These are phyloP conservation scores for Dinoponera quadriceps DNA, from an alignment of 1,140 invertebrate genomes.

Conservation along the genomic window DNA sequence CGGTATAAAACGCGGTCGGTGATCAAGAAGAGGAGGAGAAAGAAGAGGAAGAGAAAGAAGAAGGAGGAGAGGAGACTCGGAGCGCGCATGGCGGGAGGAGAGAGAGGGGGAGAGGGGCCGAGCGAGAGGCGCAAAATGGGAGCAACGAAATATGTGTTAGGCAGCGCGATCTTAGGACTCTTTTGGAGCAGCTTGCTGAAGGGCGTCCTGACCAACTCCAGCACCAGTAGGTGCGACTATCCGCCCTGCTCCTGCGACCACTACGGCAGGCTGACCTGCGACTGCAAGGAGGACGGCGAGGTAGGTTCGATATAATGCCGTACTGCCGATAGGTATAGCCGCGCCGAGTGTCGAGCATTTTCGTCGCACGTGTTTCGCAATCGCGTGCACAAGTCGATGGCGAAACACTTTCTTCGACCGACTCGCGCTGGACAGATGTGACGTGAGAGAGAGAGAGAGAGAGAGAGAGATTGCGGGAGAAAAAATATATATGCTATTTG, in stretches of 20 bases:
- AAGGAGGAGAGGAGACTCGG: not conserved
- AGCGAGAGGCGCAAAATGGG: conserved; percentile 77
- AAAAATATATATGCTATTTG: conserved; percentile 6
- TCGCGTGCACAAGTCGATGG: not conserved
- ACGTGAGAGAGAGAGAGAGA: not conserved
- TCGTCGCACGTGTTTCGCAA: conserved; percentile 11
- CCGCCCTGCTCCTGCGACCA: conserved; percentile 87
- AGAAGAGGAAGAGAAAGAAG: not conserved
- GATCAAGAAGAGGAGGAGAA: conserved; percentile 19
- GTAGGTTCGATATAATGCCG: conserved; percentile 78
- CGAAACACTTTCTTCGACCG: not conserved
- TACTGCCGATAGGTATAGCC: conserved; percentile 32
- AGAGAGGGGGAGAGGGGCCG: conserved; percentile 36
- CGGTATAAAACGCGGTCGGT: conserved; percentile 30
- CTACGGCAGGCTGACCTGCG: conserved; percentile 86
- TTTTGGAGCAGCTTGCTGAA: conserved; percentile 79
- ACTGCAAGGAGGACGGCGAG: conserved; percentile 85
- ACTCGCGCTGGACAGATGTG: no score
- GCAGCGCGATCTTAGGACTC: conserved; percentile 81
- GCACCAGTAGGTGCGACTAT: conserved; percentile 86
- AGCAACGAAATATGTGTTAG: conserved; percentile 79
- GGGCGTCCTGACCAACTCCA: conserved; percentile 78
- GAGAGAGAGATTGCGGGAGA: not conserved
- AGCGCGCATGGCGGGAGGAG: conserved; percentile 52
- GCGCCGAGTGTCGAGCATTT: conserved; percentile 29